Base-by-base conservation (phyloP, 2,888 invertebrate species). In the Nebria brevicollis region DNA sequence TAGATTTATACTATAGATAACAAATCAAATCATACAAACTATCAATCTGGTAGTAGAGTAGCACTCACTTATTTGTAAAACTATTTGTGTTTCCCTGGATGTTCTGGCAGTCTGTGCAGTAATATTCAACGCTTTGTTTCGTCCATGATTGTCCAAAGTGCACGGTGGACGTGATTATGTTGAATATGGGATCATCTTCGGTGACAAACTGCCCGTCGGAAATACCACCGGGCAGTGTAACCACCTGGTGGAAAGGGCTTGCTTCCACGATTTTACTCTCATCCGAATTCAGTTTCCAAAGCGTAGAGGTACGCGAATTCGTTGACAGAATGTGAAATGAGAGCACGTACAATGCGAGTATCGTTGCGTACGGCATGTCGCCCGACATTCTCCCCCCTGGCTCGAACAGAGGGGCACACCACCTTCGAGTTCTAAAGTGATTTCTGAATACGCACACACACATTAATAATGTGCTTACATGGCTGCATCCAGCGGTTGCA, bases 281-380 rank as follows among this genome's bases (percentile, higher is more conserved):
- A 85, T 95, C 94, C 76, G 92, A 90, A 88, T 94, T 95, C 82
- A 97, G 90, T 89, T 94, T 94, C 96, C 96, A 97, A 87, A 95
- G 91, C 85, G 94, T 94, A 77, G 96, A 95, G 20, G 95, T 95
- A 85, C 95, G 92, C 65, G 96, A 95, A 90, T 96, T 96, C 84
- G 94, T 95, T 82, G 89, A 89, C 86, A 94, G 91, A 86, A 94
- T 92, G 90, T 94, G 93, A 87, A 94, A 92, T 84, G 93, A 93
- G 88, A 94, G 91, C 87, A 94, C 91, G 88, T 94, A 94, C 86
- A 94, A 89, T 86, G 93, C 91, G 89, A 94, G 91, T 90, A 92
- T 92, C 87, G 90, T 90, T 87, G 92, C 88, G 89, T 91, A 91
- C 87, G 91, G 91, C 85, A 90, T 90, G 86, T 91, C 91, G 88